A percentile compares a stretch with the other conserved stretches of the same genome.
Evolutionary conservation across 2,113 vertebrate genomes (phyloP).

Genomic region (Campylomormyrus tamandua): DNA sequence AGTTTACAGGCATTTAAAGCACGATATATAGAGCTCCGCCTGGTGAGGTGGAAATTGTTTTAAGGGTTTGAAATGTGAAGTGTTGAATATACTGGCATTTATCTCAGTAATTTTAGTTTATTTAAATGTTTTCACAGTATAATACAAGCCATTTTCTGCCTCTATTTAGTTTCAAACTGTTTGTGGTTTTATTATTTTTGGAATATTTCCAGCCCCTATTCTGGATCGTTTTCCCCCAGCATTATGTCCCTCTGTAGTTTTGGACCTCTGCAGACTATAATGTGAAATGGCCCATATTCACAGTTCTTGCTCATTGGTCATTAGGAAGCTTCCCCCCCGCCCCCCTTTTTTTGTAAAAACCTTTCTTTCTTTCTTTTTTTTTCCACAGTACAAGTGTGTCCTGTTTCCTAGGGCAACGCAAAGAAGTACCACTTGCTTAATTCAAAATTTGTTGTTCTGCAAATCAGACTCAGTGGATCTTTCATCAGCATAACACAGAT

Average conservation of each 20-base stretch:
- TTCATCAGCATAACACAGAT: not conserved
- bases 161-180: not conserved
- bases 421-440: not conserved
- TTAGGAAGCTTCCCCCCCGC: not conserved
- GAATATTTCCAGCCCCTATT: not conserved
- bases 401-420: not conserved
- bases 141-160: not conserved
- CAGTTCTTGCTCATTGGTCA: not conserved
- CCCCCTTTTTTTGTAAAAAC: not conserved
- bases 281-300: not conserved
- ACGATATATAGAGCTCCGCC: not conserved
- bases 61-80: not conserved
- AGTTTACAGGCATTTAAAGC: not conserved
- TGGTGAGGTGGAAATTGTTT: not conserved
- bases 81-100: not conserved
- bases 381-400: not conserved
- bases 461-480: constrained; percentile 1
- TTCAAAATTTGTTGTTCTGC: not conserved
- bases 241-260: not conserved
- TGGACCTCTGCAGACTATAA: not conserved
- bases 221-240: not conserved
- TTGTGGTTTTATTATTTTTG: not conserved
- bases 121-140: not conserved
- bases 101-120: not conserved
- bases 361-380: not conserved